Percentiles rank a stretch among this genome's conserved stretches.
Conservation (phyloP, 2,113 vertebrate genomes). For the Pachypanchax playfairii region DNA sequence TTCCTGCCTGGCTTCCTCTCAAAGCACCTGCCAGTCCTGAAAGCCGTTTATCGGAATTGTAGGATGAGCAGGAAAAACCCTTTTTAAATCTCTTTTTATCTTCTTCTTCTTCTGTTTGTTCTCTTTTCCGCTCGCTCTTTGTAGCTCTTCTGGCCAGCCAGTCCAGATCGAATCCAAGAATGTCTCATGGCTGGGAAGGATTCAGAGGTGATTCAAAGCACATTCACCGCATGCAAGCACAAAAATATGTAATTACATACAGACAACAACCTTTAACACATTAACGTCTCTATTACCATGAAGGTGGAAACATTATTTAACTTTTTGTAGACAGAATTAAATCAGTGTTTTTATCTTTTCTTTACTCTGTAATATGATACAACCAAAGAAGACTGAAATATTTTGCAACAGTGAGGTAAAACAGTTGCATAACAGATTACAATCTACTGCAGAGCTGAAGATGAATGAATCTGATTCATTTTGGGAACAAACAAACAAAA, state of each 20-base stretch:
- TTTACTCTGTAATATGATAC: not conserved
- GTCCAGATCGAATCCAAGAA: conserved; percentile 79
- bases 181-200: conserved; percentile 85
- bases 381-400: conserved; percentile 7
- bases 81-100: conserved; percentile 11
- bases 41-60: conserved; percentile 26
- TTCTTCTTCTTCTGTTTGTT: conserved; percentile 1
- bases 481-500: conserved; percentile 45
- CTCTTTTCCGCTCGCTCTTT: conserved; percentile 13
- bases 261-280: conserved; percentile 3
- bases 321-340: not conserved
- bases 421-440: conserved; percentile 29
- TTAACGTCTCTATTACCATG: not conserved
- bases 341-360: conserved; percentile 18
- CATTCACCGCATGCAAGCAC: conserved; percentile 15
- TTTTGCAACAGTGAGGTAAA: conserved; percentile 9
- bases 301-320: not conserved
- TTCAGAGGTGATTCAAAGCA: conserved; percentile 72
- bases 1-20: conserved; percentile 4
- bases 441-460: conserved; percentile 33
- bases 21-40: conserved; percentile 41
- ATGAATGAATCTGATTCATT: conserved; percentile 39
- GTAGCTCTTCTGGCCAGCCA: conserved; percentile 83
- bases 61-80: conserved; percentile 10
- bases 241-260: conserved; percentile 23